Evolutionary conservation across 2,888 invertebrate species (phyloP).

Genomic region (Cotesia congregata): DNA sequence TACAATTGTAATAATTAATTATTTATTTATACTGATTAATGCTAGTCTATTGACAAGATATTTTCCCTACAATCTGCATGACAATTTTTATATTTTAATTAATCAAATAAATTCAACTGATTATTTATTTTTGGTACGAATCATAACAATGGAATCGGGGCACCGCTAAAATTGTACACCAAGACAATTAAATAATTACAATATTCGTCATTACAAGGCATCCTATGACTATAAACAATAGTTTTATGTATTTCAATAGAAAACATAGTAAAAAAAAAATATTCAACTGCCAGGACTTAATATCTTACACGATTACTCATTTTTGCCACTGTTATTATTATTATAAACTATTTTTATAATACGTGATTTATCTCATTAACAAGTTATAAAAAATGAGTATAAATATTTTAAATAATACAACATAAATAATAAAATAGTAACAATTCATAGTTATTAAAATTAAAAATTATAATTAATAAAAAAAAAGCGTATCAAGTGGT

Average conservation of each 20-base stretch:
- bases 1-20: not conserved
- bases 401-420: slow-evolving; percentile 30
- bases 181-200: not conserved
- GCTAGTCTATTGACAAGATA: slow-evolving; percentile 1
- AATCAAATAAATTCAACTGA: not conserved
- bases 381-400: slow-evolving; percentile 38
- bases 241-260: too few species aligned
- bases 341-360: slow-evolving; percentile 32
- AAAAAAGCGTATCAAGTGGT: not conserved
- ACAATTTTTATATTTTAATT: not conserved
- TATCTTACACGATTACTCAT: not conserved
- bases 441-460: not conserved
- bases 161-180: slow-evolving; percentile 1
- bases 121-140: not conserved
- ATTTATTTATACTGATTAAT: not conserved
- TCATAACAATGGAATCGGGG: not conserved
- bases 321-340: slow-evolving; percentile 22
- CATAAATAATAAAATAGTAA: not conserved
- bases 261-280: not conserved
- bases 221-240: not conserved
- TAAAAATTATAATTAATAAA: not conserved
- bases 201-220: not conserved
- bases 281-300: not conserved
- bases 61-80: not conserved
- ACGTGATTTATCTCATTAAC: slow-evolving; percentile 34